phyloP scores from a whole-genome alignment of 2,113 vertebrate species.

The Melanostigma gelatinosum region DNA sequence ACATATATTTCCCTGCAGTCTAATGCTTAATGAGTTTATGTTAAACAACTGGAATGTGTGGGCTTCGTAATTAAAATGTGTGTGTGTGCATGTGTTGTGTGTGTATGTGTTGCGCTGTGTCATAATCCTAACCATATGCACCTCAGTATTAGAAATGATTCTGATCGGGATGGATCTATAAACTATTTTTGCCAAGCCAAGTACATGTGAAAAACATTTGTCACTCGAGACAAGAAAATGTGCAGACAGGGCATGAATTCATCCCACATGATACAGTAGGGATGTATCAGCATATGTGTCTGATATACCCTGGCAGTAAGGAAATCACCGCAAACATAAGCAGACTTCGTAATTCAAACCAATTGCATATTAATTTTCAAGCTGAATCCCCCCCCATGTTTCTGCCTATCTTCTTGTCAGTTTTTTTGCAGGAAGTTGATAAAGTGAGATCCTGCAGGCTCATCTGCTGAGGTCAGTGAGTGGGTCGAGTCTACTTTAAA shows the following conservation, averaged over 20 bases:
- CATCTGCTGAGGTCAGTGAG: constrained; percentile 17
- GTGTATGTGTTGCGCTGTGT: not conserved
- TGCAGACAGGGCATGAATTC: constrained; percentile 50
- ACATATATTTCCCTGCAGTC: constrained; percentile 21
- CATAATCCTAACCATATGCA: constrained; percentile 70
- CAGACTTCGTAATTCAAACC: constrained; percentile 69
- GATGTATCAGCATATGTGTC: constrained; percentile 47
- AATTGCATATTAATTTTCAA: constrained; percentile 31
- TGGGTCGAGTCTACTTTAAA: constrained; percentile 10
- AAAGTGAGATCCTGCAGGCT: constrained; percentile 8
- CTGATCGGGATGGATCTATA: constrained; percentile 57
- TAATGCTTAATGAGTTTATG: constrained; percentile 37
- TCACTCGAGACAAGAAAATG: constrained; percentile 49
- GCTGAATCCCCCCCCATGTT: not conserved
- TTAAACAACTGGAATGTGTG: constrained; percentile 49
- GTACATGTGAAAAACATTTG: constrained; percentile 68
- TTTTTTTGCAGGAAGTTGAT: constrained; percentile 19
- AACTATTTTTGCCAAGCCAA: constrained; percentile 64
- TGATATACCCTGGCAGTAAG: constrained; percentile 38
- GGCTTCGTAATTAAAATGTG: constrained; percentile 47
- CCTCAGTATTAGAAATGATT: constrained; percentile 51
- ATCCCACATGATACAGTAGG: constrained; percentile 37
- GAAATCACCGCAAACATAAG: constrained; percentile 51
- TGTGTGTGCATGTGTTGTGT: constrained; percentile 14
- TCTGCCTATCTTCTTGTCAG: constrained; percentile 28